Percentiles rank a stretch among this genome's conserved stretches.
phyloP scores from a whole-genome alignment of 1,140 invertebrate genomes.

The Fopius arisanus region DNA sequence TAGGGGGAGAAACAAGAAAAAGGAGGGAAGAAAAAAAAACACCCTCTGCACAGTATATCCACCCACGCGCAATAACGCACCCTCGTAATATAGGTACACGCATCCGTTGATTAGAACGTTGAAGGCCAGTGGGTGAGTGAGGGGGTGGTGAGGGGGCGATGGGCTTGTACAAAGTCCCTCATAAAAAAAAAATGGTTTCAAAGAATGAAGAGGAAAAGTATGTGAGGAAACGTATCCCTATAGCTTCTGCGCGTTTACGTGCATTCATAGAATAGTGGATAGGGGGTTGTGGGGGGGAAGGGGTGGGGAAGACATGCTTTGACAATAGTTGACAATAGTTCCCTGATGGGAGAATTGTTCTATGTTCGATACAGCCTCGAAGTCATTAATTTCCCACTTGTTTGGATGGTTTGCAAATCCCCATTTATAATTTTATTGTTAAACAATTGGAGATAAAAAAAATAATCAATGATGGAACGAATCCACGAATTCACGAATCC shows the following conservation, averaged over 20 bases:
- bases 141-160: neutral
- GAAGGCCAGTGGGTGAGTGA: conserved; percentile 34
- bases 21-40: conserved; percentile 17
- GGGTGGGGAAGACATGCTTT: neutral
- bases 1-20: neutral
- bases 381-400: no score
- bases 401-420: no score
- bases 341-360: neutral
- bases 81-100: conserved; percentile 61
- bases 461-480: no score
- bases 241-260: neutral
- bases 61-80: conserved; percentile 60
- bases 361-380: neutral
- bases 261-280: neutral
- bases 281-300: neutral
- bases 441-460: no score
- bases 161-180: neutral
- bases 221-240: neutral
- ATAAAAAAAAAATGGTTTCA: conserved; percentile 7
- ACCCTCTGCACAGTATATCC: conserved; percentile 25
- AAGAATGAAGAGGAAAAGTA: neutral
- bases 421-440: no score
- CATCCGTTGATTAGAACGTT: conserved; percentile 61
- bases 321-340: neutral
- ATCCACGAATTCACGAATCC: no score